A percentile compares a stretch with the other conserved stretches of the same genome.
phyloP scores from a whole-genome alignment of 2,113 vertebrate genomes.

The Mobula birostris region DNA sequence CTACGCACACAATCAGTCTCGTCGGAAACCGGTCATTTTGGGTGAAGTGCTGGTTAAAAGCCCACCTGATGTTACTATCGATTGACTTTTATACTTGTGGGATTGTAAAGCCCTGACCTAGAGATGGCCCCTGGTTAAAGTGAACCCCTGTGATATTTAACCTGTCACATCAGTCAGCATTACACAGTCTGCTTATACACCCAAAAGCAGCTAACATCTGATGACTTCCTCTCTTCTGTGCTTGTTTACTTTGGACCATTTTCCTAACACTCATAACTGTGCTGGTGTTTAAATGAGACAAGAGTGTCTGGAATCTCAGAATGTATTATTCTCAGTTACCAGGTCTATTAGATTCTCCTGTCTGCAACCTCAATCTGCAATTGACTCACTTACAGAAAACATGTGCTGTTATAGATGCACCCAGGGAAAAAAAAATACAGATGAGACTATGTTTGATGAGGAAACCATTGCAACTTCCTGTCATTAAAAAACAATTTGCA shows the following conservation, averaged over 20 bases:
- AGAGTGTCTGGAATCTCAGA: neutral
- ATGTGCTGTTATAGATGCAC: neutral
- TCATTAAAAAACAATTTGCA: constrained; percentile 6
- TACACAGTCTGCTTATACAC: neutral
- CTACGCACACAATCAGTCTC: neutral
- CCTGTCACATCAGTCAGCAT: neutral
- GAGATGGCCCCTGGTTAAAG: neutral
- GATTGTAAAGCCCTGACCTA: neutral
- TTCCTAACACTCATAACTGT: neutral
- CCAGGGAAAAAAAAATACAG: neutral
- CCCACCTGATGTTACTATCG: neutral
- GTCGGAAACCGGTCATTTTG: neutral
- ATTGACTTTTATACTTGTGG: neutral
- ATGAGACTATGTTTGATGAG: neutral
- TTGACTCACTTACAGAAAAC: neutral
- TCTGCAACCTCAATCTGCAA: neutral
- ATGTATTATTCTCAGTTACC: neutral
- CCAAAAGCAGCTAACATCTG: neutral
- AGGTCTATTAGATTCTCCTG: neutral
- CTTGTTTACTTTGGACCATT: neutral
- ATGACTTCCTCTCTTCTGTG: neutral
- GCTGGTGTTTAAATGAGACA: neutral
- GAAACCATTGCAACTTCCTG: constrained; percentile 23
- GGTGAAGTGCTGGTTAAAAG: neutral
- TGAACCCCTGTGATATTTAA: neutral